phyloP scores from a whole-genome alignment of 1,140 invertebrate species.

The Zaprionus davidi region DNA sequence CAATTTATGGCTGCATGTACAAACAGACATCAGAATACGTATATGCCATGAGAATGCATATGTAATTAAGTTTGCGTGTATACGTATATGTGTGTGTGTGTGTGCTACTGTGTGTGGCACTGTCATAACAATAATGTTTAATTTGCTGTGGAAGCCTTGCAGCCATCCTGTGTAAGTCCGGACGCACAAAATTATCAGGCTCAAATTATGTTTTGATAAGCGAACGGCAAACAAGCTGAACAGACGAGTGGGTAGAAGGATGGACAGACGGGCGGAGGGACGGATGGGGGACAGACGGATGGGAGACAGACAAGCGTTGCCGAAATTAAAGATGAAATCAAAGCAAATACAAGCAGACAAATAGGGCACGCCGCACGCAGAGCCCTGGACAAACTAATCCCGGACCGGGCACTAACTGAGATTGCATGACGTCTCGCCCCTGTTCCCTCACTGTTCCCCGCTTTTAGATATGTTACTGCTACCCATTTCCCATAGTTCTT shows the following conservation, averaged over 20 bases:
- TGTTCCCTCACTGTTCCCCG: neutral
- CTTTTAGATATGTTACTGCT: neutral
- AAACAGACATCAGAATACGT: neutral
- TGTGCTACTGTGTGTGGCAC: slow-evolving; percentile 2
- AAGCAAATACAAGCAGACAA: slow-evolving; percentile 60
- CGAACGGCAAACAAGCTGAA: slow-evolving; percentile 32
- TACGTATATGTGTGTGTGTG: neutral
- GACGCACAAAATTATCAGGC: slow-evolving; percentile 54
- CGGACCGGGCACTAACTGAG: slow-evolving; percentile 33
- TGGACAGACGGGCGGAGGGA: neutral
- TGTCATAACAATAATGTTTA: slow-evolving; percentile 65
- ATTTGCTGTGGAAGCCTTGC: slow-evolving; percentile 47
- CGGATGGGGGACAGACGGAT: neutral
- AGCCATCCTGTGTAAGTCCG: slow-evolving; percentile 40
- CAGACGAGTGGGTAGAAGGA: neutral
- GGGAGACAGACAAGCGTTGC: slow-evolving; percentile 22
- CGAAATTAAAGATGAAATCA: slow-evolving; percentile 75
- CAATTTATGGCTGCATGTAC: neutral
- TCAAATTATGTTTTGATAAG: slow-evolving; percentile 71
- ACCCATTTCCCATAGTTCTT: neutral
- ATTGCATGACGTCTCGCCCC: neutral
- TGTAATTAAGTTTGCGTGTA: slow-evolving; percentile 1
- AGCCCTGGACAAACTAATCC: slow-evolving; percentile 45
- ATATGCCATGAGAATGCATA: neutral
- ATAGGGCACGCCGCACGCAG: slow-evolving; percentile 31